Conservation (phyloP, 2,888 invertebrate genomes). For the Caenorhabditis angaria region DNA sequence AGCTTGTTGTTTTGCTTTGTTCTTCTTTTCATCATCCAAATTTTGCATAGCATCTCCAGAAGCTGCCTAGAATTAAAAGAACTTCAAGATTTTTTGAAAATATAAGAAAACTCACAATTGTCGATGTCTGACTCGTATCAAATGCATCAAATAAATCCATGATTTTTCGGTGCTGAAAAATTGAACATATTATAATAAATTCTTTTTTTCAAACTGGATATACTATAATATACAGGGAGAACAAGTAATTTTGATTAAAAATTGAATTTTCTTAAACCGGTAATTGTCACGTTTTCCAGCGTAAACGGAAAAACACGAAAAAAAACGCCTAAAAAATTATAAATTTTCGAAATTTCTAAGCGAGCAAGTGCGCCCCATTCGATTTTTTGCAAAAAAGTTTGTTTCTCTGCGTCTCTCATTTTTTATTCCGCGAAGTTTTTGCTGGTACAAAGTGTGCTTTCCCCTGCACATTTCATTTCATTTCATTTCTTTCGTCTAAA, state of each 20-base stretch:
- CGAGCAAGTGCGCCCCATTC: background rate
- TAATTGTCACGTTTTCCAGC: constrained; percentile 26
- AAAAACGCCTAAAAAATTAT: background rate
- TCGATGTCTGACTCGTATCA: background rate
- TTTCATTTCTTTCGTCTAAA: background rate
- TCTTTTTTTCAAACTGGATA: background rate
- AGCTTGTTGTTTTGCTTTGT: background rate
- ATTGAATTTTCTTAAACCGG: constrained; percentile 13
- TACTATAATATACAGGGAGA: background rate
- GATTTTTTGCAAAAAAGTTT: background rate
- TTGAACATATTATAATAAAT: background rate
- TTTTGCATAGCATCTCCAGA: constrained; percentile 5
- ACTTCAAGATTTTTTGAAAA: background rate
- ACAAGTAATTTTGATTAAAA: background rate
- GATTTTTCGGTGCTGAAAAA: background rate
- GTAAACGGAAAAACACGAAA: background rate
- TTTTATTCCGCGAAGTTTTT: background rate
- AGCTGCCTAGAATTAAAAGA: background rate
- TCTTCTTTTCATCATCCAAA: constrained; percentile 6
- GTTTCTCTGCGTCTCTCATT: background rate
- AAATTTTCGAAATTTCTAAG: background rate
- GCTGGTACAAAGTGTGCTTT: background rate
- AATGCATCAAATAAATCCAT: background rate
- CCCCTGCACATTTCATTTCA: background rate
- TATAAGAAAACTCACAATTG: background rate